These are phyloP conservation scores for Cryptotermes secundus DNA, from an alignment of 1,140 invertebrate species.

Conservation along the genomic window DNA sequence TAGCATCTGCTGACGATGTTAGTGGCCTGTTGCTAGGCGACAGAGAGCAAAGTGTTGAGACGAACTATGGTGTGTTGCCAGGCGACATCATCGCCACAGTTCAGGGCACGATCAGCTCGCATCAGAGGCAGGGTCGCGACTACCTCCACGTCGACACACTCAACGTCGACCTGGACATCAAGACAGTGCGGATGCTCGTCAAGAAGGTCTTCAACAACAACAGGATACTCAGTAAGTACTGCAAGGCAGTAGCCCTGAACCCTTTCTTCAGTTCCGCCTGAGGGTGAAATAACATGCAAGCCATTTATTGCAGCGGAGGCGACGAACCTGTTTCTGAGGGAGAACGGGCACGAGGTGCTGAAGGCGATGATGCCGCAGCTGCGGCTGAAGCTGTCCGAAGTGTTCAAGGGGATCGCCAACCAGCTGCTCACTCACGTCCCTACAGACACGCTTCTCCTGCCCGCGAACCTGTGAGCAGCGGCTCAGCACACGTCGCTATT, in stretches of 20 bases:
- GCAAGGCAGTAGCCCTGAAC: background rate
- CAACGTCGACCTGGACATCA: slow-evolving; percentile 58
- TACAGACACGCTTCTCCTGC: slow-evolving; percentile 54
- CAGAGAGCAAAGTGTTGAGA: too few species aligned
- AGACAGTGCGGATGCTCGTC: slow-evolving; percentile 65
- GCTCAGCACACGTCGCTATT: too few species aligned
- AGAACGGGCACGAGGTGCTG: slow-evolving; percentile 68
- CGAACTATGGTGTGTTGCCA: slow-evolving; percentile 40
- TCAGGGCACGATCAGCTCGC: slow-evolving; percentile 57
- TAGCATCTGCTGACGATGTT: too few species aligned
- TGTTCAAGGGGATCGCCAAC: slow-evolving; percentile 66
- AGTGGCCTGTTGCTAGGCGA: too few species aligned
- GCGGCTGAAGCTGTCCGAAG: slow-evolving; percentile 59
- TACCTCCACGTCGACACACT: slow-evolving; percentile 65
- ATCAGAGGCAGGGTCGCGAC: slow-evolving; percentile 49
- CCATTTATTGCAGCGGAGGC: slow-evolving; percentile 59
- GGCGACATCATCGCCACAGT: slow-evolving; percentile 62
- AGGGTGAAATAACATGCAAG: too few species aligned
- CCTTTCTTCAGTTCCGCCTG: too few species aligned
- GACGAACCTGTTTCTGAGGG: slow-evolving; percentile 68
- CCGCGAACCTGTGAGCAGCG: background rate
- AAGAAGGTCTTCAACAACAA: slow-evolving; percentile 69
- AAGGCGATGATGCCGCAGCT: slow-evolving; percentile 69
- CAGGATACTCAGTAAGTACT: slow-evolving; percentile 64
- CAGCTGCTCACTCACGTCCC: slow-evolving; percentile 64